Evolutionary conservation across 2,888 invertebrate species (phyloP), one percentile per base, ranked within the genome.

Genomic region (Bimastos eiseni): DNA sequence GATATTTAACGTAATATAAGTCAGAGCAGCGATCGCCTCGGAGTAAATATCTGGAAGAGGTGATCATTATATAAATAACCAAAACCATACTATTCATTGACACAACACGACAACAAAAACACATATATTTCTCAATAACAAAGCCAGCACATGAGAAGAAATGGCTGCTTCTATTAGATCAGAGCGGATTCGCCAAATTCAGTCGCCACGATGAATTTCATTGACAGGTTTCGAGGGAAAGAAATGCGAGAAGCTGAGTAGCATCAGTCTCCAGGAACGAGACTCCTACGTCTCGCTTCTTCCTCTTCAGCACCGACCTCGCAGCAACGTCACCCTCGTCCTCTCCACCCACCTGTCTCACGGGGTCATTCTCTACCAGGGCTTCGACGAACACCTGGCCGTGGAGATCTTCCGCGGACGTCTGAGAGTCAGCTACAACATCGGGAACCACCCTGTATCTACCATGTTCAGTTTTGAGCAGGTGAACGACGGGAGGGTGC

Each of bases 321-420:
- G 98, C 0, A 97, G 97, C 94, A 99, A 99, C 95, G 97, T 99
- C 91, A 99, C 99, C 1, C 96, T 99, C 92, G 96, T 98, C 89
- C 97, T 99, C 95, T 97, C 98, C 93, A 99, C 98, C 6, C 97
- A 96, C 19, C 97, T 98, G 94, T 92, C 93, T 83, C 93, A 94
- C 94, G 99, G 99, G 1, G 97, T 99, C 90, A 95, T 99, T 89
- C 96, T 99, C 95, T 99, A 99, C 95, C 97, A 98, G 30, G 95
- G 94, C 21, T 92, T 93, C 21, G 94, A 94, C 91, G 94, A 98
- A 93, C 99, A 99, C 95, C 96, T 99, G 92, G 98, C 99, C 0
- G 98, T 98, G 88, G 99, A 99, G 95, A 96, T 99, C 88, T 99
- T 98, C 96, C 97, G 98, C 94, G 99, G 99, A 0, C 96, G 98